Evolutionary conservation across 2,113 vertebrate genomes (phyloP).

Genomic region (Osmerus eperlanus): DNA sequence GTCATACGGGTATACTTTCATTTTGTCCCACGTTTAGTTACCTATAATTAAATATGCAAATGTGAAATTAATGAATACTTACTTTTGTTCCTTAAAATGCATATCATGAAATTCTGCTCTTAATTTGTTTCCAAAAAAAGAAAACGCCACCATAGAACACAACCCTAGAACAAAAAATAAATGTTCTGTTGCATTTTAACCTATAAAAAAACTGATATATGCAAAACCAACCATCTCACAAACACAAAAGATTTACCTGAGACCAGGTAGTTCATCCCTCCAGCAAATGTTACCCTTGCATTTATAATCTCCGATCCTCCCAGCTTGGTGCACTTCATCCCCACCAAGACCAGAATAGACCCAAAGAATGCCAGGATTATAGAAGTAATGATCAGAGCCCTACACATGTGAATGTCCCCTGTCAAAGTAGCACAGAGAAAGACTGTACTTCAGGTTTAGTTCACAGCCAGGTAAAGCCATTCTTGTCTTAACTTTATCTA

Average conservation of each 20-base stretch:
- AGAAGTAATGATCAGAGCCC: conserved; percentile 87
- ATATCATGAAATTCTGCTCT: conserved; percentile 86
- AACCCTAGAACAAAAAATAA: conserved; percentile 73
- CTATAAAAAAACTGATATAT: background rate
- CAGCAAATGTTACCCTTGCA: conserved; percentile 86
- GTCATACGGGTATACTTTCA: background rate
- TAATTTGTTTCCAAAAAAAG: conserved; percentile 89
- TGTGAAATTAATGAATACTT: conserved; percentile 52
- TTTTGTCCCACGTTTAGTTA: background rate
- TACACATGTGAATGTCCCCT: conserved; percentile 94
- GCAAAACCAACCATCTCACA: background rate
- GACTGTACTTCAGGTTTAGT: background rate
- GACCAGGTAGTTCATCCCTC: conserved; percentile 85
- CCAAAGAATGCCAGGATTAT: conserved; percentile 89
- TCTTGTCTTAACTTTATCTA: background rate
- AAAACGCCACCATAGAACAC: conserved; percentile 85
- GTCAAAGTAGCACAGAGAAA: conserved; percentile 30
- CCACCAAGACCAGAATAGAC: conserved; percentile 83
- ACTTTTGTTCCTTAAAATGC: conserved; percentile 84
- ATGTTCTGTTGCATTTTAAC: conserved; percentile 1
- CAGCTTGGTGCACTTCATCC: conserved; percentile 95
- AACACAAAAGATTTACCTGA: conserved; percentile 74
- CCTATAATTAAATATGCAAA: no score
- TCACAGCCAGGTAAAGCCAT: background rate
- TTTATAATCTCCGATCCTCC: conserved; percentile 87